phyloP scores from a whole-genome alignment of 2,797 vertebrate genomes.

The Acipenser transmontanus region DNA sequence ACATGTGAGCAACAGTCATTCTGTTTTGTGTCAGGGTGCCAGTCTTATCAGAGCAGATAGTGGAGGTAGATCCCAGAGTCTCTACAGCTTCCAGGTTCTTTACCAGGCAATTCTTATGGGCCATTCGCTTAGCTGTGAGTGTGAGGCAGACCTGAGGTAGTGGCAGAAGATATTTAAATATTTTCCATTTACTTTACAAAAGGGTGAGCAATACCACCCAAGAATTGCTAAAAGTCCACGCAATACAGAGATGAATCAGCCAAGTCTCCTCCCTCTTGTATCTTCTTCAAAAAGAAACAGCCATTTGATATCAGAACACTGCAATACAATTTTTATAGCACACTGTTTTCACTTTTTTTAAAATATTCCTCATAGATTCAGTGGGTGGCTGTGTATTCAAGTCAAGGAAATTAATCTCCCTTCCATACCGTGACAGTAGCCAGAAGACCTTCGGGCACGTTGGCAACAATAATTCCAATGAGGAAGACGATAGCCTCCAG shows the following conservation, averaged over 20 bases:
- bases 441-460: slow-evolving; percentile 57
- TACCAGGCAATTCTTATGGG: slow-evolving; percentile 85
- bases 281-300: no score
- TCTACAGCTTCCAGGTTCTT: slow-evolving; percentile 88
- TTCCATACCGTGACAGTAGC: slow-evolving; percentile 53
- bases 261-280: no score
- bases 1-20: slow-evolving; percentile 92
- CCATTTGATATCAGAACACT: no score
- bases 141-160: slow-evolving; percentile 75
- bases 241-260: no score
- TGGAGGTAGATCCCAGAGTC: slow-evolving; percentile 84
- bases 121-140: slow-evolving; percentile 86
- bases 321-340: no score
- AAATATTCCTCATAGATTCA: no score
- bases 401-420: not conserved
- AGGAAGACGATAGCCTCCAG: slow-evolving; percentile 41
- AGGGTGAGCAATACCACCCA: no score
- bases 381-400: no score
- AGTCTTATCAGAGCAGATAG: slow-evolving; percentile 91
- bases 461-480: slow-evolving; percentile 60
- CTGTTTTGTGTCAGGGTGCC: slow-evolving; percentile 89
- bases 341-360: no score
- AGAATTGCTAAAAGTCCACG: no score
- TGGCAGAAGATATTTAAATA: not conserved
- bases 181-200: no score